These are phyloP conservation scores for Pachypsylla venusta DNA, from an alignment of 1,140 invertebrate species.

Conservation along the genomic window DNA sequence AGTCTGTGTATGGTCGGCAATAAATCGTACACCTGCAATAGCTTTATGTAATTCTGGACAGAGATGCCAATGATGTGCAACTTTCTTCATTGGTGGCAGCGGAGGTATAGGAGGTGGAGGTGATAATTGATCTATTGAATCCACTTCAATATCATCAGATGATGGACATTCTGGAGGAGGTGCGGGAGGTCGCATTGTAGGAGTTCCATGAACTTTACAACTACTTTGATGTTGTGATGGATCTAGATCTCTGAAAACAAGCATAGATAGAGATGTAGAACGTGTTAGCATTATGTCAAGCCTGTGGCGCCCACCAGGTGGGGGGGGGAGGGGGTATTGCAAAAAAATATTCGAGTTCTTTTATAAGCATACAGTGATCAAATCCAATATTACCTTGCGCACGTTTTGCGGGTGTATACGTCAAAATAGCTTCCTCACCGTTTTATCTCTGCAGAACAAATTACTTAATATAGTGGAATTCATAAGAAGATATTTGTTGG, in stretches of 20 bases:
- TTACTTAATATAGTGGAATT: too few relatives aligned
- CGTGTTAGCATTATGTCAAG: too few relatives aligned
- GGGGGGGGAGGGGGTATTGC: too few relatives aligned
- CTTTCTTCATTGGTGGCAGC: slow-evolving; percentile 27
- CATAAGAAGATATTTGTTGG: too few relatives aligned
- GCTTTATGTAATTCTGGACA: slow-evolving; percentile 85
- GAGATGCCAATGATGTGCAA: slow-evolving; percentile 53
- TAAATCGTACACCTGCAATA: slow-evolving; percentile 79
- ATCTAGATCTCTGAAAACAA: slow-evolving; percentile 36
- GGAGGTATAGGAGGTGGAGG: slow-evolving; percentile 22
- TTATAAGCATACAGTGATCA: too few relatives aligned
- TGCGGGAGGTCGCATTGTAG: slow-evolving; percentile 34
- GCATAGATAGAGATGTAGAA: too few relatives aligned
- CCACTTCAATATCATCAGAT: slow-evolving; percentile 23
- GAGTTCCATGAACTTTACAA: slow-evolving; percentile 46
- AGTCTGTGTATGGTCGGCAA: slow-evolving; percentile 81
- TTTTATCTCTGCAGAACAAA: too few relatives aligned
- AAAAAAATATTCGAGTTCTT: too few relatives aligned
- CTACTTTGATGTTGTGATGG: slow-evolving; percentile 36
- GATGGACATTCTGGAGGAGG: slow-evolving; percentile 24
- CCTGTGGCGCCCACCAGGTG: too few relatives aligned
- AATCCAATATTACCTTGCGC: too few relatives aligned
- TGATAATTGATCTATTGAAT: slow-evolving; percentile 22
- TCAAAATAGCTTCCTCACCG: too few relatives aligned
- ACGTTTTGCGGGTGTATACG: too few relatives aligned